Base-by-base conservation (phyloP, 2,113 vertebrate genomes). In the Penelope pileata region DNA sequence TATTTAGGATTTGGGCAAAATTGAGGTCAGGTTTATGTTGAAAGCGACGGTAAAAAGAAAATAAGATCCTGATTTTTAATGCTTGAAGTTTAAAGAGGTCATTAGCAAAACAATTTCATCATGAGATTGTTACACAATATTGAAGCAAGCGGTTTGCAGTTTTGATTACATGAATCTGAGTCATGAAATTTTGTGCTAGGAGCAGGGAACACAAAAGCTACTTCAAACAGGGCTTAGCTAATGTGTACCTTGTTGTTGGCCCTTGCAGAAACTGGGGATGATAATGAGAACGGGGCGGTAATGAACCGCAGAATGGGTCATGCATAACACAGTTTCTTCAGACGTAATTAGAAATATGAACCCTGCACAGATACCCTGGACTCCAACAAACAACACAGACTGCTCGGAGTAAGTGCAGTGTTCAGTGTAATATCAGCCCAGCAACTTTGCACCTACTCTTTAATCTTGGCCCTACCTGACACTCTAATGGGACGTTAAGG, bases 181-280 rank as follows among this genome's bases (percentile, higher is more conserved):
- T 96, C 96, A 96, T 96, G 95, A 94, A 84, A 93, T 90, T 94
- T 95, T 96, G 79, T 95, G 91, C 94, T 96, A 80, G 68, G 80
- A 95, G 60, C 95, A 93, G 82, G 86, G 95, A 96, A 95, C 93
- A 91, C 93, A 91, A 94, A 96, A 97, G 94, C 93, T 95, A 94
- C 93, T 97, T 94, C 95, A 97, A 91, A 96, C 93, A 96, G 68
- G 79, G 64, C 86, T 97, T 94, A 96, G 91, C 94, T 96, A 96
- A 96, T 91, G 51, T 93, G 56, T 77, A 94, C 79, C 87, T 90
- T 90, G 78, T 96, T 95, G n/a, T 58, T 96, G 96, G 85, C 64
- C 79, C 85, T 93, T 88, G 88, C 43, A 91, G 93, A 94, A 96
- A 78, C 91, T n/a, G 40, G 54, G 76, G 85, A 93, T 83, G 90